Percentiles rank a stretch among this genome's conserved stretches.
Conservation (phyloP, 2,113 vertebrate genomes). For the Lates calcarifer region DNA sequence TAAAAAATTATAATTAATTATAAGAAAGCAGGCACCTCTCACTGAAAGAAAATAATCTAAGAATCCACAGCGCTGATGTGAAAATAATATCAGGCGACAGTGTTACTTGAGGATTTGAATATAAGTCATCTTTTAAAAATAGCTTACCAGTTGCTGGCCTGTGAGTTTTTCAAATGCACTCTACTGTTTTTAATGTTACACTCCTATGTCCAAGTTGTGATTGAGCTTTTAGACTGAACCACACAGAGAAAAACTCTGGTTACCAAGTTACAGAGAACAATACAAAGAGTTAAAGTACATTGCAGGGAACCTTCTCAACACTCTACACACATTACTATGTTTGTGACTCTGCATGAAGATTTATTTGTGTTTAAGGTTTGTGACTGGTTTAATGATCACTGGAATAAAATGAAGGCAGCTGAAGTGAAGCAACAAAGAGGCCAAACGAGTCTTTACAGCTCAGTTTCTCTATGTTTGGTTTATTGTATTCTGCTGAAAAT, state of each 20-base stretch:
- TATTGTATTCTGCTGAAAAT: conserved; percentile 4
- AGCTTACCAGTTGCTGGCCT: conserved; percentile 23
- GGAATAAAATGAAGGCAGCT: not conserved
- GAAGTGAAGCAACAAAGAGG: conserved; percentile 13
- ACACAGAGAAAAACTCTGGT: conserved; percentile 55
- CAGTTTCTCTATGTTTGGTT: conserved; percentile 28
- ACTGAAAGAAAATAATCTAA: not conserved
- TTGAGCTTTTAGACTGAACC: conserved; percentile 42
- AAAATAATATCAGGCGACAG: not conserved
- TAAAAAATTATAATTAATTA: too few species aligned
- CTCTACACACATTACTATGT: conserved; percentile 22
- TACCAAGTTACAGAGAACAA: conserved; percentile 72
- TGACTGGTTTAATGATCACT: conserved; percentile 10
- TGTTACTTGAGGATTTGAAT: not conserved
- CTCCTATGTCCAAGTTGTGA: conserved; percentile 14
- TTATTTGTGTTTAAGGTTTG: not conserved
- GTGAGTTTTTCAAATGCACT: conserved; percentile 6
- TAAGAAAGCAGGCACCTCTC: conserved; percentile 17
- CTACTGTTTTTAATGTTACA: not conserved
- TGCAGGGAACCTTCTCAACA: conserved; percentile 4
- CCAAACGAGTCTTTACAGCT: conserved; percentile 1
- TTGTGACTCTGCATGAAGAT: conserved; percentile 7
- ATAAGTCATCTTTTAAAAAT: not conserved
- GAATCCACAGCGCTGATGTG: not conserved
- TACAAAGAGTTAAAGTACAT: conserved; percentile 10